Evolutionary conservation across 2,888 invertebrate species (phyloP).

Genomic region (Parnassius smintheus): DNA sequence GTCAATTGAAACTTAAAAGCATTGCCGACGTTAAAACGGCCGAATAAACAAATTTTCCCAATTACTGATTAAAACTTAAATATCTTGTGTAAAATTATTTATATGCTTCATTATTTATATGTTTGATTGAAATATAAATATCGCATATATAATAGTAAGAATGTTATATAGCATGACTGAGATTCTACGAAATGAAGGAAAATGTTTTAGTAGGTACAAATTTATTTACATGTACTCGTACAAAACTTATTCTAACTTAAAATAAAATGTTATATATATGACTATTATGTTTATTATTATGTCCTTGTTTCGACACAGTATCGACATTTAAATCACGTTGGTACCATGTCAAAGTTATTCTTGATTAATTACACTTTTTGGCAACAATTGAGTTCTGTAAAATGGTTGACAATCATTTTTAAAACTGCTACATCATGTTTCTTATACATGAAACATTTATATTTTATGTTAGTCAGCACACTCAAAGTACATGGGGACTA

Average conservation of each 20-base stretch:
- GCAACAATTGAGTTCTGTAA: slow-evolving; percentile 46
- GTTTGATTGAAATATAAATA: too few species aligned
- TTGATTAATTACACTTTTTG: slow-evolving; percentile 55
- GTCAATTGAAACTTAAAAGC: slow-evolving; percentile 48
- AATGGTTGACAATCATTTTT: slow-evolving; percentile 38
- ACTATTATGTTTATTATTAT: slow-evolving; percentile 54
- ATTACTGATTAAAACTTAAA: too few species aligned
- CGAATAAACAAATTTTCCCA: slow-evolving; percentile 20
- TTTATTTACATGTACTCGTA: slow-evolving; percentile 61
- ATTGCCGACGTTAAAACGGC: slow-evolving; percentile 39
- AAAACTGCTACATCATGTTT: background rate
- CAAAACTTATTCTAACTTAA: slow-evolving; percentile 54
- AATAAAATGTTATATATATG: slow-evolving; percentile 49
- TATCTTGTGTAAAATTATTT: too few species aligned
- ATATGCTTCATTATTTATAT: too few species aligned
- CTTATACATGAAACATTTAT: slow-evolving; percentile 2
- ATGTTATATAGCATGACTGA: background rate
- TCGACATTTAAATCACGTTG: slow-evolving; percentile 48
- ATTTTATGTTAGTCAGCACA: background rate
- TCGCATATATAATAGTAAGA: too few species aligned
- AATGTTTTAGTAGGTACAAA: slow-evolving; percentile 36
- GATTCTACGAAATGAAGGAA: slow-evolving; percentile 14
- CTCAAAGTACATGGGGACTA: background rate
- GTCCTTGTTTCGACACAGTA: slow-evolving; percentile 60
- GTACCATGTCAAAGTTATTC: slow-evolving; percentile 61